Evolutionary conservation across 2,797 vertebrate genomes (phyloP), one percentile per base, ranked within the genome.

Genomic region (Momotus momota): DNA sequence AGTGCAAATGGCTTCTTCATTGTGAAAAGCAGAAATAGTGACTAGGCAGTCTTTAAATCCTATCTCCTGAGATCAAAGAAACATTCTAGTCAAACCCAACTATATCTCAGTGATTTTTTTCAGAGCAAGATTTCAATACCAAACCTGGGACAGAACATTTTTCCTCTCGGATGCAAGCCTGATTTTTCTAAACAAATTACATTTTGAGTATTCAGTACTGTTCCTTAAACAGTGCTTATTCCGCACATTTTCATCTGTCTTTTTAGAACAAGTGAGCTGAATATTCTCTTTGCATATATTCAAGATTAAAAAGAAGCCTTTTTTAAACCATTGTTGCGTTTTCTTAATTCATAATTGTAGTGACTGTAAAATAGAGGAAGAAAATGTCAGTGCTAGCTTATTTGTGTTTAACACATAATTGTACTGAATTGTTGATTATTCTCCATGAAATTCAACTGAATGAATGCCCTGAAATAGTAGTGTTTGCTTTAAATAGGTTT

Each of bases 401-500:
- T 88, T 95, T 81, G 26, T 84, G 40, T 92, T 93, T 92, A 40
- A 70, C 40, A 62, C 51, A 38, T 33, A 43, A 41, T 70, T 93
- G 52, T 83, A 46, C 60, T 74, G 75, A 82, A 74, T 75, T 90
- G 66, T 40, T 84, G 83, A 92, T 35, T 22, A 31, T 61, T 80
- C 27, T 77, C 71, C 86, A 55, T 94, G 86, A 95, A 93, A 95
- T 90, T 33, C 48, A 70, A 12, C 23, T 87, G 88, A 95, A 95
- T 92, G 16, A 96, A 82, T 95, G 86, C 31, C 78, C 93, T 92
- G 35, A 45, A 96, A 93, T 85, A 66, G 73, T 70, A 81, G 66
- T 55, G 27, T 62, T 94, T 91, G 12, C 19, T 93, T 88, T 70
- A 91, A 88, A 88, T 57, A 61, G 49, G 3, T 84, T 92, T 90